Conservation (phyloP, 2,888 invertebrate genomes). For the Agonopterix heracliana region DNA sequence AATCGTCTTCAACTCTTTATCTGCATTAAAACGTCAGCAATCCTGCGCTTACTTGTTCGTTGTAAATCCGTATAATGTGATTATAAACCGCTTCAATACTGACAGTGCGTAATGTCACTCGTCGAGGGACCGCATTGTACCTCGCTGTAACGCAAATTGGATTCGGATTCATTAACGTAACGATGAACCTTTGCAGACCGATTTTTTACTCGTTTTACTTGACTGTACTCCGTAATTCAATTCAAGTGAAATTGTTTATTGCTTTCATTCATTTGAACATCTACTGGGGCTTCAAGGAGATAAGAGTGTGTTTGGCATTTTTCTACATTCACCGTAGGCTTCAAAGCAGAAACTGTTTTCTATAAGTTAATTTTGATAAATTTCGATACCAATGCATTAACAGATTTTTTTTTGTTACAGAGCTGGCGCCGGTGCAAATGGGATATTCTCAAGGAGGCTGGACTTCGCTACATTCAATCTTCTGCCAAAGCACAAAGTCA, state of each 20-base stretch:
- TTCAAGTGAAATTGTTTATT: slow-evolving; percentile 1
- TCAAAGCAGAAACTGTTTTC: no score
- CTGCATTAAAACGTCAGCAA: slow-evolving; percentile 19
- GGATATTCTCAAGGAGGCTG: slow-evolving; percentile 93
- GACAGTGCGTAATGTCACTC: slow-evolving; percentile 19
- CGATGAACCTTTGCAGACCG: slow-evolving; percentile 1
- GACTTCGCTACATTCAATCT: slow-evolving; percentile 97
- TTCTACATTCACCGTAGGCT: no score
- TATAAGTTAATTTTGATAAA: no score
- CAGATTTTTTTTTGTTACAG: slow-evolving; percentile 70
- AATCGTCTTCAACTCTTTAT: background rate
- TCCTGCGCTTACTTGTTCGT: slow-evolving; percentile 15
- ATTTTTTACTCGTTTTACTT: no score
- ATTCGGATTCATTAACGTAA: slow-evolving; percentile 11
- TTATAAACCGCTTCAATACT: slow-evolving; percentile 28
- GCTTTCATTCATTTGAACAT: background rate
- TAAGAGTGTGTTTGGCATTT: no score
- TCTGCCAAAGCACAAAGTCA: slow-evolving; percentile 95
- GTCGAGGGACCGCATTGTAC: slow-evolving; percentile 1
- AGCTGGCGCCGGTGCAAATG: slow-evolving; percentile 91
- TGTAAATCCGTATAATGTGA: slow-evolving; percentile 32
- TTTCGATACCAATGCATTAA: no score
- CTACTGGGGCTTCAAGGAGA: no score
- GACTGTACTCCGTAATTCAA: no score
- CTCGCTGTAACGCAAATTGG: slow-evolving; percentile 10